Evolutionary conservation across 2,888 invertebrate species (phyloP).

Genomic region (Agrenia bidenticulata): DNA sequence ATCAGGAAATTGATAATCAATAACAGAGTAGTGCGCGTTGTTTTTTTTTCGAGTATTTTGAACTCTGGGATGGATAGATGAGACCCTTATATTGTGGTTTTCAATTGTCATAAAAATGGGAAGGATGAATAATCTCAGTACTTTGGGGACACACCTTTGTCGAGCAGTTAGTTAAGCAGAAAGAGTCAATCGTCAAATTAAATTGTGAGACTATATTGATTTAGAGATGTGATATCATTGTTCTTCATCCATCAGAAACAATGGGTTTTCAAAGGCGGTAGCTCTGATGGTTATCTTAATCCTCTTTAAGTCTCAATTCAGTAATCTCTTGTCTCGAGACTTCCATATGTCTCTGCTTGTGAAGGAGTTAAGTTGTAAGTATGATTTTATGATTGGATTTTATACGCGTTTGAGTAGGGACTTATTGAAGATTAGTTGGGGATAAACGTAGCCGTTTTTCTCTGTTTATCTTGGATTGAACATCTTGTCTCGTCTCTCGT

Average conservation of each 20-base stretch:
- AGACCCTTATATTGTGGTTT: too few relatives aligned
- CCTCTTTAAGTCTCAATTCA: background rate
- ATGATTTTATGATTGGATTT: too few relatives aligned
- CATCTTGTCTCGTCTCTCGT: too few relatives aligned
- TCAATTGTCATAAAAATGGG: background rate
- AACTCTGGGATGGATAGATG: too few relatives aligned
- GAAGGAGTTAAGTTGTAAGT: background rate
- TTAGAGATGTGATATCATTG: background rate
- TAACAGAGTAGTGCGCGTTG: too few relatives aligned
- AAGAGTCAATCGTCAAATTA: slow-evolving; percentile 4
- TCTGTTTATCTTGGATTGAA: too few relatives aligned
- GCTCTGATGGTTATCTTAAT: slow-evolving; percentile 23
- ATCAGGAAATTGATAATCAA: too few relatives aligned
- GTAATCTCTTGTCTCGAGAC: background rate
- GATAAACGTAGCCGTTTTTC: too few relatives aligned
- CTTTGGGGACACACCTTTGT: background rate
- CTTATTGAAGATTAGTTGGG: too few relatives aligned
- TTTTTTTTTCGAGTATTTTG: too few relatives aligned
- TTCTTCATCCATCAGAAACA: slow-evolving; percentile 6
- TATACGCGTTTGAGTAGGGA: too few relatives aligned
- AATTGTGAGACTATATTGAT: background rate
- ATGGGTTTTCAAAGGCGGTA: slow-evolving; percentile 32
- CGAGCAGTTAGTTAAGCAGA: background rate
- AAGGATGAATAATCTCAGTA: background rate
- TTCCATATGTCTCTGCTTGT: background rate